Evolutionary conservation across 2,797 vertebrate genomes (phyloP).

Genomic region (Chaenodraco wilsoni): DNA sequence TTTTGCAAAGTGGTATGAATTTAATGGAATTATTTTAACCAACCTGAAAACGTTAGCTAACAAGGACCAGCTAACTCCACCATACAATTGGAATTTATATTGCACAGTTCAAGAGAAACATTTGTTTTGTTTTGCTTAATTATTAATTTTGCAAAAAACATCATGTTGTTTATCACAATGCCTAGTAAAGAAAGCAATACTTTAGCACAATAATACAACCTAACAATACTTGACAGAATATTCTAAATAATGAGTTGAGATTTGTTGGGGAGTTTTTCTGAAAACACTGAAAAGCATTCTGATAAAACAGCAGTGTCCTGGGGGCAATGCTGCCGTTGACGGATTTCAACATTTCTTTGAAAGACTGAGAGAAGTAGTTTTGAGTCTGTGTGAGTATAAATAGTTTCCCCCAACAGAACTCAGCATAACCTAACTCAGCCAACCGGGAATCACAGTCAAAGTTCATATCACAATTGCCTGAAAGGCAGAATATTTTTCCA

Average conservation of each 20-base stretch:
- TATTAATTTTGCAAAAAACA: not conserved
- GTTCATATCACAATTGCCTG: constrained; percentile 45
- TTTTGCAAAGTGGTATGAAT: no score
- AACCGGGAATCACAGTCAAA: constrained; percentile 41
- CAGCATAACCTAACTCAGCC: constrained; percentile 11
- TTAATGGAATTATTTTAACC: no score
- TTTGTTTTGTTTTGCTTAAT: not conserved
- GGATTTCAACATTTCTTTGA: constrained; percentile 12
- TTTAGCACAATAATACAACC: not conserved
- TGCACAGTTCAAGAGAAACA: not conserved
- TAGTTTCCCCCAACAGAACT: constrained; percentile 11
- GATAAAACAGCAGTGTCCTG: not conserved
- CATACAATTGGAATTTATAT: not conserved
- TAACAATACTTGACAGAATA: not conserved
- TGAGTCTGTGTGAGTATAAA: constrained; percentile 28
- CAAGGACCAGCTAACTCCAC: no score
- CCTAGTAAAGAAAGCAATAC: not conserved
- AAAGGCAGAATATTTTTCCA: constrained; percentile 34
- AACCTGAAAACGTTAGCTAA: no score
- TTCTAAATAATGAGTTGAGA: not conserved
- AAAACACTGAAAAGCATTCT: not conserved
- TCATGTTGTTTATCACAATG: not conserved
- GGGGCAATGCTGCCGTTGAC: not conserved
- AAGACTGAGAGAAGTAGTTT: constrained; percentile 15
- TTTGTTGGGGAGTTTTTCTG: not conserved